Evolutionary conservation across 2,113 vertebrate species (phyloP), one percentile per base, ranked within the genome.

Genomic region (Eurystomus gularis): DNA sequence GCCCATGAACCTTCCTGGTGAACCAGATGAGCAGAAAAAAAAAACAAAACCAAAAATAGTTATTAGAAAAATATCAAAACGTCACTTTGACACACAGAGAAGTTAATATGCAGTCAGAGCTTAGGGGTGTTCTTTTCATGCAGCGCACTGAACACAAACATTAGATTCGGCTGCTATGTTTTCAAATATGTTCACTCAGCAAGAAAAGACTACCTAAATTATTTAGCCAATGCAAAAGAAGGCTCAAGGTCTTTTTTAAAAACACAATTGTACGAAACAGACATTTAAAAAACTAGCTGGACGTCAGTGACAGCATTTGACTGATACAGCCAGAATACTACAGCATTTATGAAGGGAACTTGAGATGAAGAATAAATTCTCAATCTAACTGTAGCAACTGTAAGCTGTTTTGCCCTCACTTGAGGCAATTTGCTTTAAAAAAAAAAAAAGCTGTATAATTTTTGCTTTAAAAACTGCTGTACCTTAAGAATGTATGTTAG

Each of bases 1-100:
- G 95, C 88, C 92, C 96, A 96, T 94, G 96, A 96, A 93, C 57
- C 93, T 93, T 93, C 83, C 95, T 96, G 96, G 96, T 96, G 96
- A 97, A 97, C 92, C 96, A 90, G 96, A 97, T 96, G 96, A 96
- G 96, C 96, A 97, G 96, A 97, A 97, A 96, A 84, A 86, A 84
- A 93, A n/a, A n/a, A n/a, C n/a, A n/a, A n/a, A n/a, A n/a, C n/a
- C n/a, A n/a, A 61, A 33, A 20, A 17, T 29, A 49, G 31, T 77
- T 83, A 76, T 46, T 83, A 95, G 82, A 88, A 94, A 94, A 95
- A 57, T 86, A 92, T 10, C 70, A 88, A 92, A 96, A 92, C 3
- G 25, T 72, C 64, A 92, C 84, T 96, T 86, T 69, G 83, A 93
- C 85, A 93, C 25, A 65, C 15, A 81, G 73, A 86, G 88, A 96